Base-by-base conservation (phyloP, 2,113 vertebrate genomes). In the Neopipo cinnamomea region DNA sequence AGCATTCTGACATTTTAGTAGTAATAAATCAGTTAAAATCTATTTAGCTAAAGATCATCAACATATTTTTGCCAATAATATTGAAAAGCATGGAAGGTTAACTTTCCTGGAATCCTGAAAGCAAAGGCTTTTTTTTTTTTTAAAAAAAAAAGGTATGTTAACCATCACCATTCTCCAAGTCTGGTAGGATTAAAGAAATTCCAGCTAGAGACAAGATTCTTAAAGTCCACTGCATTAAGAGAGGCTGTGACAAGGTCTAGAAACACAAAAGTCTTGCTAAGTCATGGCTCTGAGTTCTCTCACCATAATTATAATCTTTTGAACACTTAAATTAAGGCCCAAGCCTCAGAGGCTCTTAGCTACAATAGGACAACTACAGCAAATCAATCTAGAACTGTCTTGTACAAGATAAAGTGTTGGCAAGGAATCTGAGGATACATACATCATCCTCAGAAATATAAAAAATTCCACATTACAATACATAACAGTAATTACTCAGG, bases 1-100 rank as follows among this genome's bases (percentile, higher is more conserved):
- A 88, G 82, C 88, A 81, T 71, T 81, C 65, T 93, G 68, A 95
- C 67, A 84, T 81, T 86, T 77, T 14, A 83, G 46, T 12, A 72
- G 70, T 50, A 95, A 94, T 74, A 94, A 80, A 86, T 84, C 88
- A 94, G 63, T 62, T 74, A 59, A 90, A 71, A 88, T 84, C 71
- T 93, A 62, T 59, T 70, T 67, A 96, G 41, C 24, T 58, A 52
- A 67, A 85, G 63, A 35, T 73, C 58, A 88, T 65, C 41, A 71
- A 42, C 8, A 42, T 11, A 0, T 7, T 49, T 83, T 88, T 80
- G 11, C 53, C 21, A 17, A 35, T 22, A 5, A 30, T 49, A 93
- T 3, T 41, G 70, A 73, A 85, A 76, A 76, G 18, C 18, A 91
- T 1, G 20, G 49, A 52, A 85, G 58, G 30, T 46, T 21, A 88